Conservation (phyloP, 2,888 invertebrate species). For the Pediacus dermestoides region DNA sequence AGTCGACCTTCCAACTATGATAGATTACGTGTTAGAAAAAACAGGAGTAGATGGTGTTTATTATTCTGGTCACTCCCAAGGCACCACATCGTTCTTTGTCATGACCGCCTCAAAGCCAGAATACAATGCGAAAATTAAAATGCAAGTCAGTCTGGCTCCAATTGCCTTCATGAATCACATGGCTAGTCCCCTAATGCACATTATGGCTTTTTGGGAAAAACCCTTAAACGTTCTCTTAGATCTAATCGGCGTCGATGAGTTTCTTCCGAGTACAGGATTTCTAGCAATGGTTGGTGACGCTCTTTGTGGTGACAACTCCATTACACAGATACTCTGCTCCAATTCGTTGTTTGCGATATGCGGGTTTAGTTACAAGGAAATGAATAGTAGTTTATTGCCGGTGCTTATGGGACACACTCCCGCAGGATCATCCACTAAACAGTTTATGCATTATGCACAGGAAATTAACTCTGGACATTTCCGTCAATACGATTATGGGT, state of each 20-base stretch:
- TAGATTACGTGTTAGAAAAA: conserved; percentile 63
- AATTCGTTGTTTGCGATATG: conserved; percentile 41
- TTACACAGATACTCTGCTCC: conserved; percentile 34
- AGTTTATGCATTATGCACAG: conserved; percentile 71
- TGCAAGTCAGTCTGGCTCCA: conserved; percentile 66
- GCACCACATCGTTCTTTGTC: conserved; percentile 65
- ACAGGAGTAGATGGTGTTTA: conserved; percentile 62
- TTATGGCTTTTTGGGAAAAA: conserved; percentile 29
- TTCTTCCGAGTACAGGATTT: conserved; percentile 59
- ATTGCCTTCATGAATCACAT: conserved; percentile 60
- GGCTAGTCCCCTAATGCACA: conserved; percentile 36
- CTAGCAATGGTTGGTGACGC: conserved; percentile 38
- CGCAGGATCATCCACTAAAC: conserved; percentile 56
- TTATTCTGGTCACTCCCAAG: conserved; percentile 79
- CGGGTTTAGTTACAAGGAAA: conserved; percentile 40
- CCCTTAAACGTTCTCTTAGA: conserved; percentile 24
- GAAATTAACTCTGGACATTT: conserved; percentile 50
- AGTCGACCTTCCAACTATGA: conserved; percentile 77
- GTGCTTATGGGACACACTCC: conserved; percentile 33
- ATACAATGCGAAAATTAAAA: conserved; percentile 62
- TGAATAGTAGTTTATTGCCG: conserved; percentile 39
- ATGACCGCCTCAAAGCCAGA: conserved; percentile 60
- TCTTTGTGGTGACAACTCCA: conserved; percentile 13
- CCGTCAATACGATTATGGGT: conserved; percentile 58
- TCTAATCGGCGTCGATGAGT: conserved; percentile 57